These are phyloP conservation scores for Pseudochirops cupreus DNA, from an alignment of 2,797 vertebrate genomes.

Conservation along the genomic window DNA sequence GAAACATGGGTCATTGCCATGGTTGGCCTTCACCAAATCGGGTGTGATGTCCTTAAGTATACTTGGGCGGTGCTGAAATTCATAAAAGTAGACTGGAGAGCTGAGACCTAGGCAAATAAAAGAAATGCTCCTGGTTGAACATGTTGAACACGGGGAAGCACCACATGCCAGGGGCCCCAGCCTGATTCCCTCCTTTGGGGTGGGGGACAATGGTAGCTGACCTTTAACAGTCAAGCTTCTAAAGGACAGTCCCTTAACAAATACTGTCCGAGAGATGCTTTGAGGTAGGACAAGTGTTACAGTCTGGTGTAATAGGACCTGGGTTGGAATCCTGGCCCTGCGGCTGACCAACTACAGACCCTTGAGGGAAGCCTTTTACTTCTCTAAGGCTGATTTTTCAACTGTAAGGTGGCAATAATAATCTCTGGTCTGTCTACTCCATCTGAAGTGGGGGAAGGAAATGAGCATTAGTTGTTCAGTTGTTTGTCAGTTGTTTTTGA, in stretches of 20 bases:
- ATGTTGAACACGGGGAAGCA: background rate
- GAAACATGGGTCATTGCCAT: constrained; percentile 88
- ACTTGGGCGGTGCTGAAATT: constrained; percentile 83
- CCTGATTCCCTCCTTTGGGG: background rate
- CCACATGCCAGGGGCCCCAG: accelerated
- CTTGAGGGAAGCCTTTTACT: background rate
- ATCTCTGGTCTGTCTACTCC: background rate
- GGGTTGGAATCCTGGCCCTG: background rate
- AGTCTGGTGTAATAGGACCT: background rate
- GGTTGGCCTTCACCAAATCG: constrained; percentile 92
- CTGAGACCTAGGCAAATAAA: constrained; percentile 85
- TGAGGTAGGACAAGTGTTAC: background rate
- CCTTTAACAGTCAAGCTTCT: background rate
- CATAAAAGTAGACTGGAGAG: constrained; percentile 91
- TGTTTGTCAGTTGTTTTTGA: no score
- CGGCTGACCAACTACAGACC: background rate
- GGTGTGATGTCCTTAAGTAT: constrained; percentile 82
- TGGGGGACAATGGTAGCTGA: no score
- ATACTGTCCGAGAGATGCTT: background rate
- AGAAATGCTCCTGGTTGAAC: background rate
- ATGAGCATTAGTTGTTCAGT: background rate
- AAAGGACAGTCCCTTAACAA: background rate
- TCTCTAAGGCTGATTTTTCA: background rate
- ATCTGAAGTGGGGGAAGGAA: background rate
- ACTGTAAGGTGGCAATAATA: background rate